phyloP scores from a whole-genome alignment of 1,140 invertebrate species.

The Fopius arisanus region DNA sequence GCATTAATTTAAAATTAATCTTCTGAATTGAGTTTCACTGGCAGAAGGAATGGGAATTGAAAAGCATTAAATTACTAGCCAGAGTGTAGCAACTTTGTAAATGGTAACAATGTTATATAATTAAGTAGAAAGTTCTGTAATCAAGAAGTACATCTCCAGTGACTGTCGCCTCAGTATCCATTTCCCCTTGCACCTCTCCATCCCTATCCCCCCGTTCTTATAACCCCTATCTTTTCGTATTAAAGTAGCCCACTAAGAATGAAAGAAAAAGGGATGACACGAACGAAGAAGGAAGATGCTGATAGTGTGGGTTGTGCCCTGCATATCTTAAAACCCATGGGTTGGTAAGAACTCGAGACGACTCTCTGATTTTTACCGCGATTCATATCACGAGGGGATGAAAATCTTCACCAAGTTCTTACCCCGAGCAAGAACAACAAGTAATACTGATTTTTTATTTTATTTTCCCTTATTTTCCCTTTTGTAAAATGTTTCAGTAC shows the following conservation, averaged over 20 bases:
- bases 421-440: background rate
- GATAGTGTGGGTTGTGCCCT: constrained; percentile 26
- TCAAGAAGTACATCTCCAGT: constrained; percentile 50
- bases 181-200: constrained; percentile 3
- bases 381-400: constrained; percentile 16
- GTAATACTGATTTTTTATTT: background rate
- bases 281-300: background rate
- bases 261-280: background rate
- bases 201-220: background rate
- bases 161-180: constrained; percentile 15
- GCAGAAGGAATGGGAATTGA: constrained; percentile 39
- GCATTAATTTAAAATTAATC: background rate
- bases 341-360: background rate
- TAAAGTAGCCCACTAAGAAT: constrained; percentile 31
- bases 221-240: constrained; percentile 17
- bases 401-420: constrained; percentile 1
- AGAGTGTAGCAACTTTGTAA: constrained; percentile 49
- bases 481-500: too few relatives aligned
- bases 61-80: constrained; percentile 50
- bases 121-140: constrained; percentile 59
- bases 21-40: background rate
- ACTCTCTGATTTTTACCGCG: constrained; percentile 6
- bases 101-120: constrained; percentile 58
- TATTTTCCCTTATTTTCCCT: background rate
- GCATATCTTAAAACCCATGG: constrained; percentile 32